Conservation (phyloP, 2,888 invertebrate genomes). For the Leptothorax acervorum region DNA sequence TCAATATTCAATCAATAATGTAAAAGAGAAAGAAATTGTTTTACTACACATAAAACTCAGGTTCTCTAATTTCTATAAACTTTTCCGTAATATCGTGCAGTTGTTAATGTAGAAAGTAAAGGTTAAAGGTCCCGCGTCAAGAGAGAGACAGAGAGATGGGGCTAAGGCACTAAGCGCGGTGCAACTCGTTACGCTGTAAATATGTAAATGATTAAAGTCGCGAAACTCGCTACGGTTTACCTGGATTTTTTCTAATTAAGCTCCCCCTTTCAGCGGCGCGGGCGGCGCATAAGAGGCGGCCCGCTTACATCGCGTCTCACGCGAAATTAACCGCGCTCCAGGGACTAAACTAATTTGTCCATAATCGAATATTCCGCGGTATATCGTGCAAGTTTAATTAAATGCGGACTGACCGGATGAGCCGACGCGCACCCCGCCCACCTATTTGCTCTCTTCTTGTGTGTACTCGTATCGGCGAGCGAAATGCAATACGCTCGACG, state of each 20-base stretch:
- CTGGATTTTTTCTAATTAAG: slow-evolving; percentile 48
- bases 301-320: slow-evolving; percentile 71
- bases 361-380: slow-evolving; percentile 77
- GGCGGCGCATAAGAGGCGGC: slow-evolving; percentile 59
- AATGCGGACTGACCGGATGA: slow-evolving; percentile 76
- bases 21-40: neutral
- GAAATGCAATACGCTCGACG: slow-evolving; percentile 63
- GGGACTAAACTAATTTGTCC: slow-evolving; percentile 78
- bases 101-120: neutral
- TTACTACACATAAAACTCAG: neutral
- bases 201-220: slow-evolving; percentile 54
- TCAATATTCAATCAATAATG: neutral
- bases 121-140: neutral
- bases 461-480: slow-evolving; percentile 41
- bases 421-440: slow-evolving; percentile 48
- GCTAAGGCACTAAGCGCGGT: neutral
- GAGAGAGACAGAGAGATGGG: neutral
- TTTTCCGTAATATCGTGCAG: neutral
- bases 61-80: neutral
- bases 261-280: slow-evolving; percentile 27
- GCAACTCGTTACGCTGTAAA: slow-evolving; percentile 49
- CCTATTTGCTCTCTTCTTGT: slow-evolving; percentile 60
- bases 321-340: slow-evolving; percentile 76
- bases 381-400: slow-evolving; percentile 78
- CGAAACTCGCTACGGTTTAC: slow-evolving; percentile 47